Base-by-base conservation (phyloP, 2,113 vertebrate genomes). In the Sphyrna mokarran region DNA sequence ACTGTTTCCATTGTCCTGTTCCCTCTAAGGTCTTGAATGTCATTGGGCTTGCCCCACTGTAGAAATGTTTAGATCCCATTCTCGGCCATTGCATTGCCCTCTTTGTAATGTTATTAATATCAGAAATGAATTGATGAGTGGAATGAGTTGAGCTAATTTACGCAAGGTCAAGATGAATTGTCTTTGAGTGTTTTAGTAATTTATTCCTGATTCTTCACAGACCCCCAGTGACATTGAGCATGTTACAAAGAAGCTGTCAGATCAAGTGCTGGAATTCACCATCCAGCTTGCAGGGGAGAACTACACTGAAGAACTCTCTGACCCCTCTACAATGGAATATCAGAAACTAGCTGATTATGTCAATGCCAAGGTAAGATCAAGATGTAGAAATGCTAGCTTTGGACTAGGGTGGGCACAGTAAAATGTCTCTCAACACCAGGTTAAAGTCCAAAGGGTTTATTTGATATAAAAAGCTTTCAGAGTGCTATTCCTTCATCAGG, bases 231-330 rank as follows among this genome's bases (percentile, higher is more conserved):
- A 99, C 96, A 98, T 99, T 96, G 98, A 98, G 22, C 96, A 96
- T 95, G 96, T 97, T 85, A 96, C 97, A 95, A 97, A 97, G 96
- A 97, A 97, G 66, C 95, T 97, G 11, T 95, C 97, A 95, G 98
- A 98, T 96, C 98, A 98, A 96, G 97, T 98, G 97, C 97, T 99
- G 96, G 98, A 99, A 96, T 98, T 99, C 96, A 98, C 97, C 95
- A 97, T 98, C 96, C 96, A 98, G 95, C 97, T 99, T 96, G 96
- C 95, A 0, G 98, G 97, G 78, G 97, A 98, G 96, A 96, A 96
- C 16, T 99, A 98, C 96, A 97, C 95, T 0, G 96, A 97, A n/a
- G 97, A 98, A 22, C 98, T 99, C n/a, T 97, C 96, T 0, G 97
- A 99, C 94, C 97, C 98, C 1, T 95, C 96, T 91, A 97, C 97